Evolutionary conservation across 1,140 invertebrate species (phyloP).

Genomic region (fruit fly (Drosophila melanogaster)): DNA sequence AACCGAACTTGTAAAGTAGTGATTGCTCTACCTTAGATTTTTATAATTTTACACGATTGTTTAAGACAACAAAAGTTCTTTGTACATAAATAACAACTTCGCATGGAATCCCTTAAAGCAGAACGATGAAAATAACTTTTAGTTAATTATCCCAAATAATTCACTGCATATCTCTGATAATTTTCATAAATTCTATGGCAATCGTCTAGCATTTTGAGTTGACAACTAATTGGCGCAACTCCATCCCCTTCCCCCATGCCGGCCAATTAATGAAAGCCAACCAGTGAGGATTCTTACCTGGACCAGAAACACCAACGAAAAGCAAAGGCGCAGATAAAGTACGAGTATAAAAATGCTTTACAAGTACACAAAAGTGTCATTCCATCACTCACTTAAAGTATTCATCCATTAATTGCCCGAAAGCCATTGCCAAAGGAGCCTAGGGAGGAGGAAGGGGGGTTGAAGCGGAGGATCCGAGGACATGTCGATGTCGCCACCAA

Average conservation of each 20-base stretch:
- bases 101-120: conserved; percentile 11
- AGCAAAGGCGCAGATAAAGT: conserved; percentile 27
- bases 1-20: too few species aligned
- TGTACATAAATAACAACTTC: too few species aligned
- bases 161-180: conserved; percentile 62
- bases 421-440: conserved; percentile 62
- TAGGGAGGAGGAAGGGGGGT: conserved; percentile 1
- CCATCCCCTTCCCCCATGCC: conserved; percentile 2
- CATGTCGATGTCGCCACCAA: conserved; percentile 66
- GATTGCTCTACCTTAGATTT: too few species aligned
- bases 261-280: conserved; percentile 52
- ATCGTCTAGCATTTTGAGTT: conserved; percentile 42
- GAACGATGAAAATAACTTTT: conserved; percentile 40
- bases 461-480: conserved; percentile 20
- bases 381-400: conserved; percentile 84
- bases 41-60: too few species aligned
- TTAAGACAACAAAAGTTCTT: too few species aligned
- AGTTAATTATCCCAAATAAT: conserved; percentile 60
- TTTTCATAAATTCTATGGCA: conserved; percentile 76
- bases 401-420: conserved; percentile 84
- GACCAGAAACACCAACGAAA: conserved; percentile 1
- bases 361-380: conserved; percentile 84
- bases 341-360: conserved; percentile 80
- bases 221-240: conserved; percentile 68
- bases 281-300: conserved; percentile 52